Evolutionary conservation across 2,797 vertebrate genomes (phyloP).

Genomic region (Poecile montanus): DNA sequence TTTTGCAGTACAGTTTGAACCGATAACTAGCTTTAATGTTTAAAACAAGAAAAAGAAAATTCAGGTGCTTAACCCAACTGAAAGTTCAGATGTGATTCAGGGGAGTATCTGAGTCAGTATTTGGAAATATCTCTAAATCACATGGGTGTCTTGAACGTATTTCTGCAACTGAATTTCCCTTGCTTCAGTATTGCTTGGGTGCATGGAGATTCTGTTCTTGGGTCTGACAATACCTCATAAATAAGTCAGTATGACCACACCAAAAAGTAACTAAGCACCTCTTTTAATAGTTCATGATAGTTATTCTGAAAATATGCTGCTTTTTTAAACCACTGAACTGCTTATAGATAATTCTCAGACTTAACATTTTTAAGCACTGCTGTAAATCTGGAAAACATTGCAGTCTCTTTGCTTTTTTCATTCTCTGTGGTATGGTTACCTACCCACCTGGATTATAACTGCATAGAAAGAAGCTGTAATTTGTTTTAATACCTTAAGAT

Average conservation of each 20-base stretch:
- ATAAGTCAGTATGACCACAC: neutral
- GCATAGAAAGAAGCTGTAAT: neutral
- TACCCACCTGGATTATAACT: neutral
- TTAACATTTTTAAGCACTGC: neutral
- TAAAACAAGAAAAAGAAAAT: neutral
- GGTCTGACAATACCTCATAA: neutral
- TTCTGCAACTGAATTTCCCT: neutral
- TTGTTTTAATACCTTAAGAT: neutral
- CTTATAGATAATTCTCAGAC: neutral
- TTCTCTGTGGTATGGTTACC: neutral
- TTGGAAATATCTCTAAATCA: constrained; percentile 3
- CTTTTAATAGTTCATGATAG: neutral
- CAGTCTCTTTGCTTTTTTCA: neutral
- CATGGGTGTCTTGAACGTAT: neutral
- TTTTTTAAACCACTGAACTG: neutral
- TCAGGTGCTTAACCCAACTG: neutral
- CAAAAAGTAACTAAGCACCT: neutral
- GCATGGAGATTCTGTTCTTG: neutral
- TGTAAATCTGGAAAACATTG: neutral
- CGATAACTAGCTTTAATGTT: neutral
- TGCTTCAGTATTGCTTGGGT: neutral
- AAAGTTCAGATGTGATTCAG: neutral
- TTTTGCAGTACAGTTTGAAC: neutral
- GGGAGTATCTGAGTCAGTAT: constrained; percentile 10
- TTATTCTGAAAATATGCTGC: neutral